Evolutionary conservation across 2,888 invertebrate species (phyloP), one percentile per base, ranked within the genome.

Genomic region (Bursaphelenchus okinawaensis): DNA sequence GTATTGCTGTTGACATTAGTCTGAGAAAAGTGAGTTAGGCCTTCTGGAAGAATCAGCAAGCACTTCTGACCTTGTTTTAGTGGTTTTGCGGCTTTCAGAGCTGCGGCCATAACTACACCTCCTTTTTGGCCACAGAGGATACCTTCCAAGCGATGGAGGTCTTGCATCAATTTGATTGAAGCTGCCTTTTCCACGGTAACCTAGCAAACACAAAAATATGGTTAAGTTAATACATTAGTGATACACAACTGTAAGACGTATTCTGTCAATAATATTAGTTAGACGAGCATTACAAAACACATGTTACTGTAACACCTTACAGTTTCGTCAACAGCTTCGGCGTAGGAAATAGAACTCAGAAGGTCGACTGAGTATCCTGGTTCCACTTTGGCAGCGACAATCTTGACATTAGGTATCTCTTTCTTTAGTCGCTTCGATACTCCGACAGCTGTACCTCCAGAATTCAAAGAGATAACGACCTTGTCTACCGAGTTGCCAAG

Each of bases 401-500:
- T 86, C 70, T 87, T 85, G 75, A 91, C 91, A 31, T 87, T 84
- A 0, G 93, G 92, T 62, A 88, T 88, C 69, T 88, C 86, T 84
- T 94, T 92, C 84, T 92, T 94, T 66, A 96, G 87, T 85, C 91
- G 92, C 66, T 93, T 87, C 0, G 90, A 93, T 54, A 94, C 87
- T 9, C 96, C 96, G 7, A 90, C 88, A n/a, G 94, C 87, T 0
- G 95, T 94, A n/a, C 96, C 96, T n/a, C 94, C 91, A 7, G 96
- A 95, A 2, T 95, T 95, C 0, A 93, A 90, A 20, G 91, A 89
- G 9, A 86, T 77, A 4, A 89, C 87, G 71, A 93, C 86, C 89
- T 92, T 90, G 84, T 94, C 94, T 16, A 95, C 85, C 61, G 83
- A 81, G 72, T 90, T 89, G 76, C 89, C 89, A 72, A 88, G 89